Percentiles rank a stretch among this genome's conserved stretches.
Evolutionary conservation across 1,140 invertebrate genomes (phyloP).

Genomic region (Scaptomyza pallida): DNA sequence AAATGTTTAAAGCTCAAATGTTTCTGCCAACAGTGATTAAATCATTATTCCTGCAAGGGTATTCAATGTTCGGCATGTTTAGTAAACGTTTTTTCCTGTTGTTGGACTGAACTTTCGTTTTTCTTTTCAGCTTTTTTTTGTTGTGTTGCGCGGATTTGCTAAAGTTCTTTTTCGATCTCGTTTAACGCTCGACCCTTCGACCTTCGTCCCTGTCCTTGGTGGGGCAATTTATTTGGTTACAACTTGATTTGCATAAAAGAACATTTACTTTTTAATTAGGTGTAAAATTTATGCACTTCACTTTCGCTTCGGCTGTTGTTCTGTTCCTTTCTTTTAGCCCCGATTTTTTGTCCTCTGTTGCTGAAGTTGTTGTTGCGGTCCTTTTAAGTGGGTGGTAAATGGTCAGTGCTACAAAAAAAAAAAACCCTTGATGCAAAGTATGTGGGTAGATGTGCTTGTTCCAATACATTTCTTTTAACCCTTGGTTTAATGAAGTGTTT

Average conservation of each 20-base stretch:
- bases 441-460: background rate
- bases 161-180: slow-evolving; percentile 20
- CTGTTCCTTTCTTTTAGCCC: slow-evolving; percentile 33
- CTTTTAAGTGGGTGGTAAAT: background rate
- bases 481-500: no score
- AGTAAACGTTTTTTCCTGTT: background rate
- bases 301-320: slow-evolving; percentile 59
- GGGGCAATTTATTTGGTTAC: slow-evolving; percentile 78
- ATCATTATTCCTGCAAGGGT: background rate
- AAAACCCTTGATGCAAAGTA: background rate
- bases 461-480: no score
- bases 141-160: slow-evolving; percentile 21
- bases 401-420: background rate
- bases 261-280: slow-evolving; percentile 82
- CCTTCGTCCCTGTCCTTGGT: background rate
- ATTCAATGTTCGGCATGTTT: background rate
- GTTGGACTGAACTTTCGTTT: slow-evolving; percentile 18
- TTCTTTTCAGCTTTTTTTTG: background rate
- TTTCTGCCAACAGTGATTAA: no score
- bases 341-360: slow-evolving; percentile 5
- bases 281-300: slow-evolving; percentile 82
- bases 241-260: slow-evolving; percentile 82
- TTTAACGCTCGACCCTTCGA: slow-evolving; percentile 7
- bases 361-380: slow-evolving; percentile 25
- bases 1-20: no score